Conservation (phyloP, 37 sponge, comb jelly and placozoan species). For the Axinella damicornis region DNA sequence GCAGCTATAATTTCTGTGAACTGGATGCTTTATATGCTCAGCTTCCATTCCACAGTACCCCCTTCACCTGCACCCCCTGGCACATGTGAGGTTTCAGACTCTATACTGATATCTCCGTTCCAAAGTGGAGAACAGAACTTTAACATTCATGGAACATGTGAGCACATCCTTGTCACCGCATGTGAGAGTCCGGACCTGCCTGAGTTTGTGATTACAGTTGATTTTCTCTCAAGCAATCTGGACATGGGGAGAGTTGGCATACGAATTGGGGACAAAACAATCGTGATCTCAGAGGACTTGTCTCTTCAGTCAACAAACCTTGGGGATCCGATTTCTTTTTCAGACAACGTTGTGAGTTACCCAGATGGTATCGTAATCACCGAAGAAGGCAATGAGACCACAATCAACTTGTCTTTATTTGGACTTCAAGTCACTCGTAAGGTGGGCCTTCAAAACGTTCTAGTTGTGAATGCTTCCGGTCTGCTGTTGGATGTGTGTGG, state of each 20-base stretch:
- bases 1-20: too few species aligned
- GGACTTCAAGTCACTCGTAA: too few species aligned
- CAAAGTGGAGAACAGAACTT: not conserved
- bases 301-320: not conserved
- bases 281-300: not conserved
- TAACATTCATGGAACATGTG: constrained; percentile 39
- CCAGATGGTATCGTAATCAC: too few species aligned
- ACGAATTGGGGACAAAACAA: not conserved
- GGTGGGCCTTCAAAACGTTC: too few species aligned
- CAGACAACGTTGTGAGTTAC: too few species aligned
- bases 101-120: constrained; percentile 18
- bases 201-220: constrained; percentile 21
- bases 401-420: too few species aligned
- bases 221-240: constrained; percentile 38
- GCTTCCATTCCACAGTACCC: not conserved
- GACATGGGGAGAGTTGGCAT: constrained; percentile 47
- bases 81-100: constrained; percentile 6
- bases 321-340: not conserved
- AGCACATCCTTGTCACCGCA: constrained; percentile 34
- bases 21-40: too few species aligned
- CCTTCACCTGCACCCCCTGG: not conserved
- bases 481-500: not conserved
- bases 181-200: not conserved
- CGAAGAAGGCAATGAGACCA: too few species aligned
- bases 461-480: too few species aligned